Conservation (phyloP, 2,888 invertebrate genomes). For the Eretmocerus hayati region DNA sequence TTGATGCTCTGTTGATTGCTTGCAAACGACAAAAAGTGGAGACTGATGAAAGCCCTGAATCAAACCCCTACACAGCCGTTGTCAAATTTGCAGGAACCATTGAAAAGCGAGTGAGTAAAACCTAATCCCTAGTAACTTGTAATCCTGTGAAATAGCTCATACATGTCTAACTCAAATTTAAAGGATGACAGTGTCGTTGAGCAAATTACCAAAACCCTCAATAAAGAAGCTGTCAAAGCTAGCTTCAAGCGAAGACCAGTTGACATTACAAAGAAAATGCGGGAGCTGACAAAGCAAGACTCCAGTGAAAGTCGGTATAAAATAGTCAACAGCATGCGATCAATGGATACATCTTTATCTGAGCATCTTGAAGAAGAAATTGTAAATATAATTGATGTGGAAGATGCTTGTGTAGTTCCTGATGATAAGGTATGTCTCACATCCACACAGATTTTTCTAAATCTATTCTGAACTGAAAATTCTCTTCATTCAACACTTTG, state of each 20-base stretch:
- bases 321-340: constrained; percentile 55
- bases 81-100: constrained; percentile 69
- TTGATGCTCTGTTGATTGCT: constrained; percentile 62
- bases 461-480: not conserved
- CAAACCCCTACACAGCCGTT: constrained; percentile 49
- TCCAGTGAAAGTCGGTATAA: constrained; percentile 53
- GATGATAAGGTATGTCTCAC: constrained; percentile 7
- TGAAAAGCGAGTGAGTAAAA: constrained; percentile 59
- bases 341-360: constrained; percentile 35
- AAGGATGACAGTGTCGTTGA: constrained; percentile 44
- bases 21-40: constrained; percentile 61
- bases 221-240: constrained; percentile 48
- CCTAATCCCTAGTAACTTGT: too few relatives aligned
- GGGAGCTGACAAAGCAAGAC: constrained; percentile 46
- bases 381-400: constrained; percentile 56
- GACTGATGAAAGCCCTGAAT: constrained; percentile 43
- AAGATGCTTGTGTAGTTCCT: constrained; percentile 35
- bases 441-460: too few relatives aligned
- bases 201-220: constrained; percentile 43
- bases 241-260: constrained; percentile 49
- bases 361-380: constrained; percentile 31
- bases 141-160: too few relatives aligned
- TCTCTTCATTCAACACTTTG: not conserved
- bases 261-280: constrained; percentile 47
- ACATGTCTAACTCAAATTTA: too few relatives aligned